phyloP scores from a whole-genome alignment of 2,113 vertebrate species.

The Tichodroma muraria region DNA sequence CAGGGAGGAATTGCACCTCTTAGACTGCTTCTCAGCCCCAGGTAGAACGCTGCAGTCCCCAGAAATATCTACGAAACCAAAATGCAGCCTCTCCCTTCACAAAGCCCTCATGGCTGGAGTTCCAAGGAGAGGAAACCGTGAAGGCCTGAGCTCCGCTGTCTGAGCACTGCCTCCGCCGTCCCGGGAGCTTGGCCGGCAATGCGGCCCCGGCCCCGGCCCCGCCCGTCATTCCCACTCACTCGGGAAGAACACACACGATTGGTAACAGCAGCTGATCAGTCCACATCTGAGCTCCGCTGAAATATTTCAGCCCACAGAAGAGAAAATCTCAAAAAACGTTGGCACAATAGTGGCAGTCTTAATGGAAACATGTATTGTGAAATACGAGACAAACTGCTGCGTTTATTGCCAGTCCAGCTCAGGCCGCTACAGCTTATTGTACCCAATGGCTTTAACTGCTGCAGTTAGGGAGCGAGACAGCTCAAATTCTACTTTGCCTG shows the following conservation, averaged over 20 bases:
- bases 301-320: background rate
- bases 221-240: background rate
- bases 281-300: background rate
- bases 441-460: background rate
- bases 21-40: background rate
- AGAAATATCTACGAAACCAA: background rate
- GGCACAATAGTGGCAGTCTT: background rate
- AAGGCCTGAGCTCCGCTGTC: background rate
- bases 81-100: background rate
- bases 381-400: background rate
- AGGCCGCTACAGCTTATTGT: background rate
- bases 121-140: background rate
- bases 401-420: background rate
- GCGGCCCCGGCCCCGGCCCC: too few relatives aligned
- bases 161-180: background rate
- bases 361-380: background rate
- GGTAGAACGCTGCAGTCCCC: background rate
- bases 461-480: background rate
- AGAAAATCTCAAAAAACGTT: background rate
- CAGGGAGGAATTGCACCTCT: background rate
- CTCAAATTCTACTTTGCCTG: background rate
- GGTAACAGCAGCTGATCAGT: background rate
- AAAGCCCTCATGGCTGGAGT: background rate
- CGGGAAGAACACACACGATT: fast-evolving
- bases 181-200: background rate